A percentile compares a stretch with the other conserved stretches of the same genome.
These are phyloP conservation scores for Labeo rohita DNA, from an alignment of 2,113 vertebrate genomes.

Conservation along the genomic window DNA sequence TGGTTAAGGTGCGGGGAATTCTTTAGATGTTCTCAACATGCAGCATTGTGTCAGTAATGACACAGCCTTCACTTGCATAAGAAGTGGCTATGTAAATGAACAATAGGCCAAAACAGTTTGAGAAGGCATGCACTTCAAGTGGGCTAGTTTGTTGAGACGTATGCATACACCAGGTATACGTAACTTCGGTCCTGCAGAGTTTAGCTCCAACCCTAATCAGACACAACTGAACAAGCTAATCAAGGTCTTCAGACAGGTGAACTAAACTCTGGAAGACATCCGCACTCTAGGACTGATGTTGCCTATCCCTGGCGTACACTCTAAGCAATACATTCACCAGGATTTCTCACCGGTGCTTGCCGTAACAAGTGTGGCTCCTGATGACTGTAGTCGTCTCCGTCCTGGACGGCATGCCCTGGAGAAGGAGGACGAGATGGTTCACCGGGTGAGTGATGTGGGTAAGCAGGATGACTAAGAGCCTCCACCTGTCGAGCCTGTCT, in stretches of 20 bases:
- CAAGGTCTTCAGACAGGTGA: no score
- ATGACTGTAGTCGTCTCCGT: conserved; percentile 72
- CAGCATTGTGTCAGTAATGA: neutral
- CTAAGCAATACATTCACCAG: no score
- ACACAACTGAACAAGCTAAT: no score
- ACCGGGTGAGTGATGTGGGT: conserved; percentile 68
- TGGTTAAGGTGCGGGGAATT: neutral
- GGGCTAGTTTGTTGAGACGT: no score
- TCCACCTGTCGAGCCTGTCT: conserved; percentile 91
- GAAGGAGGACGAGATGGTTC: conserved; percentile 79
- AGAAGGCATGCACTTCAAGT: neutral
- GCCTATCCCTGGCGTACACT: no score
- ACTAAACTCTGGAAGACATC: no score
- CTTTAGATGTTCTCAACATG: neutral
- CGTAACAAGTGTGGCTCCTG: conserved; percentile 67
- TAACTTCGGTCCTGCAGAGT: no score
- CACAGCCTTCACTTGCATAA: conserved; percentile 15
- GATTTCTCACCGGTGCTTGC: conserved; percentile 69
- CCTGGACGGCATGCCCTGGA: conserved; percentile 61
- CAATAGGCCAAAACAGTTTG: neutral
- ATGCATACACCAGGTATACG: no score
- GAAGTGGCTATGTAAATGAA: neutral
- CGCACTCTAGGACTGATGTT: no score
- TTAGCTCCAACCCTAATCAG: no score
- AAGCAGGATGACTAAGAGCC: conserved; percentile 79